These are phyloP conservation scores for Danio aesculapii DNA, from an alignment of 2,797 vertebrate genomes.

Conservation along the genomic window DNA sequence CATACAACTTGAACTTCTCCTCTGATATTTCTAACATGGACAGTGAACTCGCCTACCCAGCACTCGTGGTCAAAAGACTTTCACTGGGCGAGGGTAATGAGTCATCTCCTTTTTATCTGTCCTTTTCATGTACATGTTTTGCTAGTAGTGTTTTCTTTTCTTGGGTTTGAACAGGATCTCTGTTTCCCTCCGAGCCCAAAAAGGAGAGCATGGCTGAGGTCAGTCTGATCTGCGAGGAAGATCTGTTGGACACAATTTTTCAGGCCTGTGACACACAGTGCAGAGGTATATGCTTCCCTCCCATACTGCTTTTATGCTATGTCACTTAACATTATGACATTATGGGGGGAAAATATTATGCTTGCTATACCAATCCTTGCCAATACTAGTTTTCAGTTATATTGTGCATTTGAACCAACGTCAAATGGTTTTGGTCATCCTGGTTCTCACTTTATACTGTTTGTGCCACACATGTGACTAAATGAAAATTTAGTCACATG, in stretches of 20 bases:
- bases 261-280: constrained; percentile 82
- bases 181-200: constrained; percentile 55
- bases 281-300: constrained; percentile 75
- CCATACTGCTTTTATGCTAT: not conserved
- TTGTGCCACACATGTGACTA: too few species aligned
- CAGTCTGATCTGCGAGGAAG: constrained; percentile 85
- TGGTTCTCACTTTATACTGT: too few species aligned
- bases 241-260: constrained; percentile 87
- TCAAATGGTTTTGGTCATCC: too few species aligned
- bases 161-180: constrained; percentile 54
- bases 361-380: too few species aligned
- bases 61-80: constrained; percentile 78
- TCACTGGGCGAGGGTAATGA: constrained; percentile 77
- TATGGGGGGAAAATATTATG: too few species aligned
- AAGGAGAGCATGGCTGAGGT: constrained; percentile 69
- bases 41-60: constrained; percentile 67
- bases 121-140: not conserved
- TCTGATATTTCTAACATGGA: constrained; percentile 64
- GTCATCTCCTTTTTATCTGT: not conserved
- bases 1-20: constrained; percentile 76
- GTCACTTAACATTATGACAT: too few species aligned
- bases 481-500: too few species aligned
- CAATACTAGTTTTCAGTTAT: not conserved
- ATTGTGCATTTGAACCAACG: not conserved
- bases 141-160: not conserved